phyloP scores from a whole-genome alignment of 2,797 vertebrate species.

The Acanthurus tractus region DNA sequence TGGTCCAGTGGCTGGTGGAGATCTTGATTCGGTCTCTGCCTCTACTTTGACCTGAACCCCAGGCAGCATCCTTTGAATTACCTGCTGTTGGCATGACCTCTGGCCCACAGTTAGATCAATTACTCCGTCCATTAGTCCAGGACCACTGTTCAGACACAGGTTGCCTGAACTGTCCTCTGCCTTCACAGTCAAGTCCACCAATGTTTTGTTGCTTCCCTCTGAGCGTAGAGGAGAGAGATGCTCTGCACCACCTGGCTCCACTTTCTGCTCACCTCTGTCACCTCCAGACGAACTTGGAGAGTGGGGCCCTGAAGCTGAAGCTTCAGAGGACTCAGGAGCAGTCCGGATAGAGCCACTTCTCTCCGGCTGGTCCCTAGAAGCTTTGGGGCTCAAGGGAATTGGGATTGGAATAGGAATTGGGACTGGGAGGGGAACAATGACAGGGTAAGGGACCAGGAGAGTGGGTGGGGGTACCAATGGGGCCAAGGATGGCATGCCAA shows the following conservation, averaged over 20 bases:
- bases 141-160: conserved; percentile 79
- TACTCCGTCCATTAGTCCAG: conserved; percentile 91
- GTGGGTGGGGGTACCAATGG: conserved; percentile 97
- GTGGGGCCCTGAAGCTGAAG: conserved; percentile 85
- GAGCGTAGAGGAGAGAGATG: conserved; percentile 86
- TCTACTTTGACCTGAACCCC: conserved; percentile 92
- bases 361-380: conserved; percentile 90
- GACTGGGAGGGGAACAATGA: conserved; percentile 97
- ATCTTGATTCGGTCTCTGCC: conserved; percentile 83
- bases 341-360: conserved; percentile 88
- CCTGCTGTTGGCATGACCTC: conserved; percentile 92
- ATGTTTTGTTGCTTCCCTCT: conserved; percentile 86
- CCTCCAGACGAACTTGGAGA: conserved; percentile 82
- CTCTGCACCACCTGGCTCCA: conserved; percentile 86
- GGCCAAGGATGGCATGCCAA: conserved; percentile 97
- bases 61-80: conserved; percentile 92
- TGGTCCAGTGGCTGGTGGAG: conserved; percentile 81
- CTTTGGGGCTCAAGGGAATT: conserved; percentile 92
- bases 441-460: conserved; percentile 97
- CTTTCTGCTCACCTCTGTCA: conserved; percentile 87
- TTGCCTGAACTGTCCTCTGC: conserved; percentile 87
- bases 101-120: conserved; percentile 96
- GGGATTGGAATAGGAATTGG: conserved; percentile 98
- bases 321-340: conserved; percentile 87
- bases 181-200: conserved; percentile 93